phyloP scores from a whole-genome alignment of 2,888 invertebrate species.

The Rhaphigaster nebulosa region DNA sequence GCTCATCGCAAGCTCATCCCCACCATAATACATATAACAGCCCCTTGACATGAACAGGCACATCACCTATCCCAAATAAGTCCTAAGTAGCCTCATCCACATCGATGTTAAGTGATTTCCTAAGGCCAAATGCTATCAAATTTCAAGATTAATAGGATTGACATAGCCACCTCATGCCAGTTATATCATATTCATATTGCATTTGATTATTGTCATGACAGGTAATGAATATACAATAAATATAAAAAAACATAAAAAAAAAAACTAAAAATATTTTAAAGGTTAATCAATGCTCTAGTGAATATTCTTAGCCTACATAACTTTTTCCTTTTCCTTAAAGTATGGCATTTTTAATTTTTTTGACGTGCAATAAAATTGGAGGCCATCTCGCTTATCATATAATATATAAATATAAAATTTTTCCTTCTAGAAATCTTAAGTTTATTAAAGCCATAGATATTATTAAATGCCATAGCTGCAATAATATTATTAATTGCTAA shows the following conservation, averaged over 20 bases:
- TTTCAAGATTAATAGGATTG: background rate
- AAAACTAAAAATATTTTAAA: background rate
- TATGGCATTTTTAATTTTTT: background rate
- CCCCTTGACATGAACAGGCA: too few relatives aligned
- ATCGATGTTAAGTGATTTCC: too few relatives aligned
- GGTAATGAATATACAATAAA: background rate
- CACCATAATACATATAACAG: too few relatives aligned
- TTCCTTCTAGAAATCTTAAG: constrained; percentile 4
- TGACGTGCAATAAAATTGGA: background rate
- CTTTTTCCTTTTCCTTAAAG: background rate
- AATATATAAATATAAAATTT: background rate
- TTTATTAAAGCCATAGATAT: constrained; percentile 31
- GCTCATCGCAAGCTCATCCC: too few relatives aligned
- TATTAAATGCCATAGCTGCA: constrained; percentile 19
- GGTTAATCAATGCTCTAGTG: background rate
- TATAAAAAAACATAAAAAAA: too few relatives aligned
- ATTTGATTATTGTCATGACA: background rate
- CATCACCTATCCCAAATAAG: too few relatives aligned
- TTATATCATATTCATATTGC: background rate
- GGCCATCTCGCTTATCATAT: background rate
- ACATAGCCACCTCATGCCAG: background rate
- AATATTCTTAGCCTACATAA: background rate
- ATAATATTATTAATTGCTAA: background rate
- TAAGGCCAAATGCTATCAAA: background rate
- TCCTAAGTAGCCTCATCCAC: too few relatives aligned